These are phyloP conservation scores for Saturnia pavonia DNA, from an alignment of 2,888 invertebrate species.

Conservation along the genomic window DNA sequence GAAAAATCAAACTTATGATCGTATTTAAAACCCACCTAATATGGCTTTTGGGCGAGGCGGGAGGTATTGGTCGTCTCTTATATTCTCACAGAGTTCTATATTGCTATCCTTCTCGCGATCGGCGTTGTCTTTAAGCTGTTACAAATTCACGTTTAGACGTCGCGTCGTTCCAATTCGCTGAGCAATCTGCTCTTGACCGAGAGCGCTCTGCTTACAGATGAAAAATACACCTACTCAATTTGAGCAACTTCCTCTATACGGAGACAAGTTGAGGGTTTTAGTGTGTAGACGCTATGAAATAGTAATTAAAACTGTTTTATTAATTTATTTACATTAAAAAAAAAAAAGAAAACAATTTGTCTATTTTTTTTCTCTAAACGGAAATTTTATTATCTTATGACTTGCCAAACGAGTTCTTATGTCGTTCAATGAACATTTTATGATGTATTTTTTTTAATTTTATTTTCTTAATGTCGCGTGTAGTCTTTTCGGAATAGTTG, in stretches of 20 bases:
- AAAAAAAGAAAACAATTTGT: slow-evolving; percentile 27
- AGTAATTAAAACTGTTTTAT: slow-evolving; percentile 30
- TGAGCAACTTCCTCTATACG: slow-evolving; percentile 14
- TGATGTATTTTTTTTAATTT: slow-evolving; percentile 39
- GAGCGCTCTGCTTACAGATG: slow-evolving; percentile 3
- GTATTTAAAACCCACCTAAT: slow-evolving; percentile 35
- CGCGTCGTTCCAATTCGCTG: slow-evolving; percentile 23
- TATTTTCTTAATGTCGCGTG: slow-evolving; percentile 31
- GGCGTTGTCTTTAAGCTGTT: slow-evolving; percentile 28
- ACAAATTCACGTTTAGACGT: slow-evolving; percentile 25
- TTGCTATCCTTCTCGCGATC: slow-evolving; percentile 32
- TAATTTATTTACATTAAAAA: slow-evolving; percentile 32
- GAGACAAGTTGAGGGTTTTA: slow-evolving; percentile 28
- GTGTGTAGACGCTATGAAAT: slow-evolving; percentile 40
- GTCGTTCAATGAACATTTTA: slow-evolving; percentile 37
- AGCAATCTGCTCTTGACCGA: slow-evolving; percentile 8
- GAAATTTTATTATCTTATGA: slow-evolving; percentile 38
- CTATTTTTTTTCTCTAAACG: slow-evolving; percentile 38
- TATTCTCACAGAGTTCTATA: slow-evolving; percentile 32
- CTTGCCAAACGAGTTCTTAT: slow-evolving; percentile 64
- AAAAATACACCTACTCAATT: slow-evolving; percentile 11
- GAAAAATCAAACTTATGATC: slow-evolving; percentile 13
- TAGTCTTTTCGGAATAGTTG: slow-evolving; percentile 30
- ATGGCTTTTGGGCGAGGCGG: slow-evolving; percentile 35
- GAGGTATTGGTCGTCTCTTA: slow-evolving; percentile 31